phyloP scores from a whole-genome alignment of 2,888 invertebrate genomes.

The Pseudanteris insignis region DNA sequence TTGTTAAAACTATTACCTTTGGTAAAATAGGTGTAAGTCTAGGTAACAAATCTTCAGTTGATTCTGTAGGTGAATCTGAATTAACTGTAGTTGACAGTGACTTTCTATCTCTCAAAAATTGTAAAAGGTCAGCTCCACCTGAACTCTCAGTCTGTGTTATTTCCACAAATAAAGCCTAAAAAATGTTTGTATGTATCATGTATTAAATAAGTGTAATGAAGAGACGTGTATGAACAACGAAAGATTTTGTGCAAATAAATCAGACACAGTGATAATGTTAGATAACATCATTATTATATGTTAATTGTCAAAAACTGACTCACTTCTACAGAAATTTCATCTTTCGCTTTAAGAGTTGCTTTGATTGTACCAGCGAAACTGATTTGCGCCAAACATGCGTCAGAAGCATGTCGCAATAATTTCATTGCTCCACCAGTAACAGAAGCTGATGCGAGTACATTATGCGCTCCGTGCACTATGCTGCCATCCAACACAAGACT shows the following conservation, averaged over 20 bases:
- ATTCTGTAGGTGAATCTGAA: conserved; percentile 47
- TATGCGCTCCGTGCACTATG: conserved; percentile 75
- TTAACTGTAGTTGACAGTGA: conserved; percentile 50
- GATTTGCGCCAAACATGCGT: conserved; percentile 78
- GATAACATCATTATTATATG: too few species aligned
- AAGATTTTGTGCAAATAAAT: too few species aligned
- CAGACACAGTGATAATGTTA: too few species aligned
- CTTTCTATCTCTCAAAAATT: conserved; percentile 62
- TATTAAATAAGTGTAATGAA: too few species aligned
- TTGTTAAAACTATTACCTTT: conserved; percentile 73
- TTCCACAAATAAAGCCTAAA: conserved; percentile 74
- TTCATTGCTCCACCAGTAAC: conserved; percentile 73
- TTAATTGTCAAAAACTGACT: too few species aligned
- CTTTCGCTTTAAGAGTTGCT: conserved; percentile 81
- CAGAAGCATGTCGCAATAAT: conserved; percentile 70
- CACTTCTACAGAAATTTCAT: conserved; percentile 86
- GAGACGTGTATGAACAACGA: too few species aligned
- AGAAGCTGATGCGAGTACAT: conserved; percentile 78
- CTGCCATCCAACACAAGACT: conserved; percentile 77
- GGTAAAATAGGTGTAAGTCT: conserved; percentile 82
- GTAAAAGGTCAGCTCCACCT: conserved; percentile 61
- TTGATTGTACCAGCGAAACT: conserved; percentile 79
- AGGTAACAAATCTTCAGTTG: conserved; percentile 57
- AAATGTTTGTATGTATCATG: too few species aligned
- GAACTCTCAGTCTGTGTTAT: conserved; percentile 71